These are phyloP conservation scores for Falco novaeseelandiae DNA, from an alignment of 2,797 vertebrate genomes.

Conservation along the genomic window DNA sequence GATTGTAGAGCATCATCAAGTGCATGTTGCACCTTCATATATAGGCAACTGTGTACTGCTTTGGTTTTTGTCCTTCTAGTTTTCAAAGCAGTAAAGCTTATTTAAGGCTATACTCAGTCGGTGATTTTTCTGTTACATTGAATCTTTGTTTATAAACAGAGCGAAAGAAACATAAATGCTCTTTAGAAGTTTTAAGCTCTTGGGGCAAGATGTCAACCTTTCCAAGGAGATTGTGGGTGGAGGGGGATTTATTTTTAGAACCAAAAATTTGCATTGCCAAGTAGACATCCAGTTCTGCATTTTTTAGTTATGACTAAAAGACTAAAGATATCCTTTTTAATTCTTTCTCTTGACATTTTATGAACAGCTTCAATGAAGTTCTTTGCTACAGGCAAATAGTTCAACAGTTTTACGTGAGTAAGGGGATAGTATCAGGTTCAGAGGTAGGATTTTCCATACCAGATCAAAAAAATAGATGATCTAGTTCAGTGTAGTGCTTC, in stretches of 20 bases:
- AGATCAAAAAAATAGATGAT: not conserved
- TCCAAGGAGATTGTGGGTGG: not conserved
- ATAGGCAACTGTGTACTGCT: not conserved
- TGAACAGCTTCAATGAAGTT: not conserved
- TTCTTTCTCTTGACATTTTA: not conserved
- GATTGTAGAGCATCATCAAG: not conserved
- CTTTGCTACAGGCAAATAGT: not conserved
- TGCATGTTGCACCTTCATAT: fast-evolving
- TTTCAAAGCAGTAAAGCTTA: not conserved
- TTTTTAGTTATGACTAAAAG: not conserved
- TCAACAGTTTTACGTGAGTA: not conserved
- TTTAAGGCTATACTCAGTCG: not conserved
- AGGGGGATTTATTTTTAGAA: not conserved
- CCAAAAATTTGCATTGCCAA: not conserved
- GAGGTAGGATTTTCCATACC: not conserved
- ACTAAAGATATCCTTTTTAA: not conserved
- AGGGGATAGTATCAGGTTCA: not conserved
- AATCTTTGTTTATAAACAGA: not conserved
- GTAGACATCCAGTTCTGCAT: not conserved
- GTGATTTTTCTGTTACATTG: not conserved
- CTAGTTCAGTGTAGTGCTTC: not conserved
- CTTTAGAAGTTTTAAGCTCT: not conserved
- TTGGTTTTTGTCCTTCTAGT: not conserved
- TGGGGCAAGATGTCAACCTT: not conserved
- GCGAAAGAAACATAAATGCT: not conserved